Evolutionary conservation across 2,888 invertebrate genomes (phyloP).

Genomic region (Molanna angustata): DNA sequence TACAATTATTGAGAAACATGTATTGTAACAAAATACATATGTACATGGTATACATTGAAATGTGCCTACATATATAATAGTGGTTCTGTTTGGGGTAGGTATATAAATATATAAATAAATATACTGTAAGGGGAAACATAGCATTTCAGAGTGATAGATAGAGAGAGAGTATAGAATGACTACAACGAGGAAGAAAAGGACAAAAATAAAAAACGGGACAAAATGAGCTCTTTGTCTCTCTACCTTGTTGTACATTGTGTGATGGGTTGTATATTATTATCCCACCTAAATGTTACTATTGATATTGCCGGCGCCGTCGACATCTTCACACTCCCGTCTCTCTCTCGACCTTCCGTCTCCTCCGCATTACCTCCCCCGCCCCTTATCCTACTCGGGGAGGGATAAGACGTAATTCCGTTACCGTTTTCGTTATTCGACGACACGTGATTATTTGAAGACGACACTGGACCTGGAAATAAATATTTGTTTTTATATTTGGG

Average conservation of each 20-base stretch:
- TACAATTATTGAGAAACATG: too few relatives aligned
- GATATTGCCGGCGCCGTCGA: constrained; percentile 73
- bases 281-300: constrained; percentile 92
- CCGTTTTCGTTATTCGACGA: constrained; percentile 42
- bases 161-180: constrained; percentile 36
- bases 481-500: too few relatives aligned
- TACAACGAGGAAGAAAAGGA: constrained; percentile 36
- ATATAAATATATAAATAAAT: too few relatives aligned
- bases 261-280: constrained; percentile 56
- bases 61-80: too few relatives aligned
- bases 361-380: too few relatives aligned
- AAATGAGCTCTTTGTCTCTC: constrained; percentile 60
- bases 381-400: too few relatives aligned
- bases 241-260: constrained; percentile 58
- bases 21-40: too few relatives aligned
- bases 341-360: constrained; percentile 30
- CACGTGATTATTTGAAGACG: constrained; percentile 34
- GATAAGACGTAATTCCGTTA: constrained; percentile 42
- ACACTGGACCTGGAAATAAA: constrained; percentile 10
- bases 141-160: background rate
- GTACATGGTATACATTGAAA: too few relatives aligned
- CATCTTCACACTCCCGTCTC: constrained; percentile 52
- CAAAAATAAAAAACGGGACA: constrained; percentile 35
- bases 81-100: too few relatives aligned
- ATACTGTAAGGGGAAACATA: background rate